phyloP scores from a whole-genome alignment of 1,140 invertebrate genomes.

The Drosophila oshimai region DNA sequence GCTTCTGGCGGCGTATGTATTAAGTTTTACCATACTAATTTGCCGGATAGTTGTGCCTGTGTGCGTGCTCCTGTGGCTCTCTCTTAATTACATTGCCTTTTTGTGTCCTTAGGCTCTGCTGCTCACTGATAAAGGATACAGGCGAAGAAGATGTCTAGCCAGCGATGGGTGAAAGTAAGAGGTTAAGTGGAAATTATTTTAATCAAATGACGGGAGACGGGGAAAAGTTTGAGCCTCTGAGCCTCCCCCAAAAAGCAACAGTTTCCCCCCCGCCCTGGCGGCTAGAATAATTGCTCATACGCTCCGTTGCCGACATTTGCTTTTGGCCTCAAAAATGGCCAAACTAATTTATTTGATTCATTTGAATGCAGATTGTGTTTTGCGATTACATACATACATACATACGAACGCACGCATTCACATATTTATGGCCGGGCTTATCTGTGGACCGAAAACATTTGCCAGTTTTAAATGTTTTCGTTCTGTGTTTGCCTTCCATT shows the following conservation, averaged over 20 bases:
- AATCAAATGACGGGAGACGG: slow-evolving; percentile 61
- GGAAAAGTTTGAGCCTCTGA: slow-evolving; percentile 39
- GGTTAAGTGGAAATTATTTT: slow-evolving; percentile 80
- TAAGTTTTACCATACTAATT: slow-evolving; percentile 76
- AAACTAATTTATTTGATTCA: slow-evolving; percentile 81
- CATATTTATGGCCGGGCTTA: slow-evolving; percentile 37
- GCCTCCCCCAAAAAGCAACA: slow-evolving; percentile 18
- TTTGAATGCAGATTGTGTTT: slow-evolving; percentile 78
- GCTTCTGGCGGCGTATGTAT: slow-evolving; percentile 51
- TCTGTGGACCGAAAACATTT: slow-evolving; percentile 33
- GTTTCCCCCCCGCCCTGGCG: background rate
- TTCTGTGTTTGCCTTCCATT: slow-evolving; percentile 24
- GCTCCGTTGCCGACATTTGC: slow-evolving; percentile 15
- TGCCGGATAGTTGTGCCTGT: slow-evolving; percentile 52
- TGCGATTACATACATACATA: slow-evolving; percentile 22
- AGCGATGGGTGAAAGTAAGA: slow-evolving; percentile 42
- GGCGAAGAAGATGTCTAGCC: slow-evolving; percentile 9
- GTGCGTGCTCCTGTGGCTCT: slow-evolving; percentile 35
- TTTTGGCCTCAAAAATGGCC: slow-evolving; percentile 56
- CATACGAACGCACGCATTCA: background rate
- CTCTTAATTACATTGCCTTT: slow-evolving; percentile 70
- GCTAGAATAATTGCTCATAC: slow-evolving; percentile 17
- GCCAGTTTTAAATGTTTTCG: slow-evolving; percentile 38
- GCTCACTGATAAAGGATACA: slow-evolving; percentile 37
- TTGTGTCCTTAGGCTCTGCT: slow-evolving; percentile 35